These are phyloP conservation scores for Drosophila pectinifera DNA, from an alignment of 1,140 invertebrate genomes.

Conservation along the genomic window DNA sequence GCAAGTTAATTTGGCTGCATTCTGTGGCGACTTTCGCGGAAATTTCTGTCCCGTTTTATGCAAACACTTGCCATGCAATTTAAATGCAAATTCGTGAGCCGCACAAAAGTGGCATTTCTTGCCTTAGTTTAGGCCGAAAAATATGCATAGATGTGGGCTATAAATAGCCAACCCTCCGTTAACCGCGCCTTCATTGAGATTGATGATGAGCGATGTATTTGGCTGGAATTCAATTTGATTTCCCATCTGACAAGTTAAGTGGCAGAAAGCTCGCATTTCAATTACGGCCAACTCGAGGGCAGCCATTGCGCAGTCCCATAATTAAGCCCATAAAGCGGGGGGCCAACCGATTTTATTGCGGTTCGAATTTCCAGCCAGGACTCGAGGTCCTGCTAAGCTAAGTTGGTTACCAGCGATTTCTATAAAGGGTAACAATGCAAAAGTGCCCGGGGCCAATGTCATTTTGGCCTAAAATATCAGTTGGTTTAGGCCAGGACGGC, in stretches of 20 bases:
- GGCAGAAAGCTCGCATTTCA: conserved; percentile 65
- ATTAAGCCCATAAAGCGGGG: conserved; percentile 64
- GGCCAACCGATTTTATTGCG: conserved; percentile 49
- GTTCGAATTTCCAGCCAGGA: conserved; percentile 58
- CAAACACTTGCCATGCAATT: conserved; percentile 63
- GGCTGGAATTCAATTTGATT: conserved; percentile 40
- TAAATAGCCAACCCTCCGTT: conserved; percentile 25
- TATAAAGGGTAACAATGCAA: conserved; percentile 38
- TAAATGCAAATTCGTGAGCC: conserved; percentile 67
- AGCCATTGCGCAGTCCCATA: conserved; percentile 46
- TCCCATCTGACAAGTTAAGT: conserved; percentile 54
- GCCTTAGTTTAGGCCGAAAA: conserved; percentile 6
- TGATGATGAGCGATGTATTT: conserved; percentile 43
- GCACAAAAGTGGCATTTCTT: conserved; percentile 34
- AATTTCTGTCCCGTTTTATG: conserved; percentile 21
- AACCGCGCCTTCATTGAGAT: conserved; percentile 10
- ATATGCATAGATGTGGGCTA: conserved; percentile 33
- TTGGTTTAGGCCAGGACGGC: conserved; percentile 28
- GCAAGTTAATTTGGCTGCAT: conserved; percentile 71
- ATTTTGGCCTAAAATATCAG: conserved; percentile 46
- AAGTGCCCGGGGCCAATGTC: conserved; percentile 19
- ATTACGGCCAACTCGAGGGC: conserved; percentile 47
- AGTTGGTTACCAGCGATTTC: conserved; percentile 8
- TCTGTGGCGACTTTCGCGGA: conserved; percentile 24
- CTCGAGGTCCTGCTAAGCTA: background rate